Base-by-base conservation (phyloP, 2,113 vertebrate genomes). In the Dromaius novaehollandiae region DNA sequence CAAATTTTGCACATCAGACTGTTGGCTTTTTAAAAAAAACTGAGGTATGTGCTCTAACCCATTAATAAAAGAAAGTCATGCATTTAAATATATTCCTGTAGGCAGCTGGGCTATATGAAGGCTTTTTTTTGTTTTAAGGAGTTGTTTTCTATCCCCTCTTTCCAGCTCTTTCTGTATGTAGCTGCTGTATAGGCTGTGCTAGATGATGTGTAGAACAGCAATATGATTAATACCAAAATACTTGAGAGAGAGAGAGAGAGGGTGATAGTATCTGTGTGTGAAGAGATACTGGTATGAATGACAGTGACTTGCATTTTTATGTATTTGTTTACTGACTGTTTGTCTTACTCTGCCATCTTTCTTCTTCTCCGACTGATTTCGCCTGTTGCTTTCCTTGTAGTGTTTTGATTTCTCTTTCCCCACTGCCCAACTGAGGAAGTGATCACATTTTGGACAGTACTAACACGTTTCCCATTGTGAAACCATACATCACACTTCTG, bases 361-460 rank as follows among this genome's bases (percentile, higher is more conserved):
- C 38, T 38, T 38, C 38, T 86, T 90, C 86, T 73, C 68, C 40
- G 8, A 21, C 25, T 50, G 40, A 51, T 79, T 69, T 71, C 66
- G 9, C 65, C 40, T 73, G 46, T 36, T 40, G 38, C 30, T 80
- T 94, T 82, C 28, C n/a, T n/a, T 46, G 38, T 60, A 64, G 58
- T 75, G 55, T 87, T 90, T 86, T 71, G 48, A 46, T 93, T 86
- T 53, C 26, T 24, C 21, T 13, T 21, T 68, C 46, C 60, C 1
- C 0, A 44, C 12, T 40, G 56, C 1, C 1, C 0, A 6, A 7
- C 0, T 46, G 81, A 90, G 90, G 86, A 95, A 88, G 40, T 28
- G 69, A 40, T 82, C 3, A 0, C 38, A 9, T 93, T 90, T 85
- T 50, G 76, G 68, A 46, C 30, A 64, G 81, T 13, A 71, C 63